phyloP scores from a whole-genome alignment of 2,888 invertebrate species.

The Vannuccia rotundouncinata region DNA sequence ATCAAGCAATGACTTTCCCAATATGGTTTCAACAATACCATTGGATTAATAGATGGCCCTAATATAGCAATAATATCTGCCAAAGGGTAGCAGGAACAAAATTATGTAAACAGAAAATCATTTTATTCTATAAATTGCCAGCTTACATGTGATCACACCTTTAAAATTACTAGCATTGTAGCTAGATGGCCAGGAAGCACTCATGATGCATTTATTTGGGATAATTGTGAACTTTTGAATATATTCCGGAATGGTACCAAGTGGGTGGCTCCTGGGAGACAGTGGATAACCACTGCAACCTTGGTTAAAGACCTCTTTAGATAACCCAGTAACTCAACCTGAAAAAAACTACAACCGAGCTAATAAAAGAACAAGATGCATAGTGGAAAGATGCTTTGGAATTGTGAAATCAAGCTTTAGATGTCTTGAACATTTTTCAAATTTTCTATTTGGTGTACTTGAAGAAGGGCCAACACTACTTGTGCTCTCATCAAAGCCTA shows the following conservation, averaged over 20 bases:
- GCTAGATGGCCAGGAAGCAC: not conserved
- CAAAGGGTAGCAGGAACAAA: not conserved
- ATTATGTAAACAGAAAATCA: not conserved
- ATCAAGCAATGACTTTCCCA: not conserved
- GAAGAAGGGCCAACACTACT: too few species aligned
- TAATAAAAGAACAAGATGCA: not conserved
- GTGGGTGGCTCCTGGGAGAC: not conserved
- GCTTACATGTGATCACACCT: not conserved
- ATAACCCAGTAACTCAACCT: not conserved
- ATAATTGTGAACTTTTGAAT: not conserved
- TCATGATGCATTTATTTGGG: not conserved
- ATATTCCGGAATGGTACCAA: not conserved
- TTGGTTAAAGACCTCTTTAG: not conserved
- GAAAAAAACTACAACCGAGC: not conserved
- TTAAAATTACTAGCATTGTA: not conserved
- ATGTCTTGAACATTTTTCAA: not conserved
- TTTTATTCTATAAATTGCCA: not conserved
- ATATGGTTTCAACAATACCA: not conserved
- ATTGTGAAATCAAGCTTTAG: not conserved
- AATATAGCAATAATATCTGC: not conserved
- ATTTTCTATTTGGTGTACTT: too few species aligned
- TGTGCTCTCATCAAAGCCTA: too few species aligned
- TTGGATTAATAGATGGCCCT: not conserved
- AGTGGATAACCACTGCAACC: not conserved
- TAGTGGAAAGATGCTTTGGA: not conserved